Evolutionary conservation across 2,113 vertebrate species (phyloP).

Genomic region (Indri indri): DNA sequence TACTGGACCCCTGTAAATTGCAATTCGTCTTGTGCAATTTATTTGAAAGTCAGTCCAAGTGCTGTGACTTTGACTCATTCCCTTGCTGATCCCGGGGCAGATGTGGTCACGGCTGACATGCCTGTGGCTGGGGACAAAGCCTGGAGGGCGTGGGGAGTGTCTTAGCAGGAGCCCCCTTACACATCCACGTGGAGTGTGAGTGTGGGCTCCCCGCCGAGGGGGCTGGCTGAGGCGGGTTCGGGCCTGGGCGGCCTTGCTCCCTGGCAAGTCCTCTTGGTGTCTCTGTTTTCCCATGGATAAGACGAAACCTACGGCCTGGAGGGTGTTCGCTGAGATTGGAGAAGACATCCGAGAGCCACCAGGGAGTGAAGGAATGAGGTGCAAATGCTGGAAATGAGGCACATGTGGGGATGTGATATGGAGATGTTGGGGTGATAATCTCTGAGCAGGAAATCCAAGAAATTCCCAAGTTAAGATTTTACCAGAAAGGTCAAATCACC

Average conservation of each 20-base stretch:
- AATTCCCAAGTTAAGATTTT: neutral
- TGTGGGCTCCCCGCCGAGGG: neutral
- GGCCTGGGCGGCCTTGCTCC: neutral
- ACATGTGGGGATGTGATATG: rapidly evolving
- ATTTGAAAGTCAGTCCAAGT: neutral
- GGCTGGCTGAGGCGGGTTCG: too few species aligned
- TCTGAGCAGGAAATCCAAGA: neutral
- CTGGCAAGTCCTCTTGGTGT: neutral
- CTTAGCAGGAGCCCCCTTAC: neutral
- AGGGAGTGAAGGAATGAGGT: neutral
- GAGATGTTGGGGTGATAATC: neutral
- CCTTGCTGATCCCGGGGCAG: neutral
- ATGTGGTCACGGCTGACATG: neutral
- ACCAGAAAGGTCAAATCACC: neutral
- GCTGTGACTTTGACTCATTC: too few species aligned
- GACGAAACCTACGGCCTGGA: neutral
- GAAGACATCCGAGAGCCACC: neutral
- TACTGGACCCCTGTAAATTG: neutral
- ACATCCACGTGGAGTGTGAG: neutral
- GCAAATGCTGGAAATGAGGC: rapidly evolving
- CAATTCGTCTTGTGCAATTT: neutral
- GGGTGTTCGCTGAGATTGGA: neutral
- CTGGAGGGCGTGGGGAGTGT: neutral
- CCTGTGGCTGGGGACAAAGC: neutral
- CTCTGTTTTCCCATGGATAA: neutral